Percentiles rank a stretch among this genome's conserved stretches.
These are phyloP conservation scores for Suricata suricatta DNA, from an alignment of 2,113 vertebrate species.

Conservation along the genomic window DNA sequence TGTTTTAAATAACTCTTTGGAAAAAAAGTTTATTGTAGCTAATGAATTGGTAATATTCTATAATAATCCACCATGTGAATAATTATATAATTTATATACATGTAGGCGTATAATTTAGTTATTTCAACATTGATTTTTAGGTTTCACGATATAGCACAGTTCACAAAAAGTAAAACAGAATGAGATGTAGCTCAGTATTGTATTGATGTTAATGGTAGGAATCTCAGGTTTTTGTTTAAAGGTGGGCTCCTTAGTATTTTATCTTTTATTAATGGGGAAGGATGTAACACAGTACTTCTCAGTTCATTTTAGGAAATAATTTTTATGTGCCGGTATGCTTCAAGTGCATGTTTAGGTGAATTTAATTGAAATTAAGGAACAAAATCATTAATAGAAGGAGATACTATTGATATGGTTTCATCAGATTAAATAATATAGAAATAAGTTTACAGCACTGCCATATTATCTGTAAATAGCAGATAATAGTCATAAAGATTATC, in stretches of 20 bases:
- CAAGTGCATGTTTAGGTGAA: slow-evolving; percentile 4
- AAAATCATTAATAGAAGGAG: slow-evolving; percentile 25
- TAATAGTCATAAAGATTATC: neutral
- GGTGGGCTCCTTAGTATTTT: neutral
- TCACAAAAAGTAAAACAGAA: slow-evolving; percentile 49
- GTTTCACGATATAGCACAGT: slow-evolving; percentile 72
- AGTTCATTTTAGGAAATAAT: slow-evolving; percentile 16
- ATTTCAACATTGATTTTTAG: slow-evolving; percentile 62
- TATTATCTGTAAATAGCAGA: slow-evolving; percentile 18
- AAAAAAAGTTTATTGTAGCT: slow-evolving; percentile 80
- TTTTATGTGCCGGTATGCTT: slow-evolving; percentile 5
- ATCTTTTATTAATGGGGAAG: neutral
- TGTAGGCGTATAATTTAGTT: slow-evolving; percentile 55
- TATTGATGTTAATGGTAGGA: neutral
- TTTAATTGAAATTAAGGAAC: neutral
- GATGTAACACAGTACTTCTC: neutral
- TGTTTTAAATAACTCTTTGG: slow-evolving; percentile 78
- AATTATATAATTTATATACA: slow-evolving; percentile 78
- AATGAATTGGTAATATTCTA: slow-evolving; percentile 73
- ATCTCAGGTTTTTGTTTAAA: slow-evolving; percentile 38
- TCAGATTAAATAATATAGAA: slow-evolving; percentile 41
- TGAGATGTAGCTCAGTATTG: slow-evolving; percentile 34
- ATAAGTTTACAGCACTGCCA: neutral
- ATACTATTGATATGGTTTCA: neutral
- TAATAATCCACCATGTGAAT: slow-evolving; percentile 70